Percentiles rank a stretch among this genome's conserved stretches.
phyloP scores from a whole-genome alignment of 2,797 vertebrate genomes.

The Chlorospingus semifuscus region DNA sequence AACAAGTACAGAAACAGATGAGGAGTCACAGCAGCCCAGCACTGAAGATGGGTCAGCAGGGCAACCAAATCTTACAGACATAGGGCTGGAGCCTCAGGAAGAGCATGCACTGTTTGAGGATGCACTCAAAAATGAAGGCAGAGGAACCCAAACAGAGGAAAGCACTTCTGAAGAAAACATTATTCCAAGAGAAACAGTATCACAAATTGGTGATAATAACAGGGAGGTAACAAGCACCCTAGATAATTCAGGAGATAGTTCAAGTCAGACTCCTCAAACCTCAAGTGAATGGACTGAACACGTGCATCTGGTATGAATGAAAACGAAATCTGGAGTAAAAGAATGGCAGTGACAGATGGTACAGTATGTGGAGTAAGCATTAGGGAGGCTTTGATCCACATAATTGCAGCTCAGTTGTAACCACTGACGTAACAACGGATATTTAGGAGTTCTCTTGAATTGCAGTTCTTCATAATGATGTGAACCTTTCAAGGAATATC shows the following conservation, averaged over 20 bases:
- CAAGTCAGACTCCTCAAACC: slow-evolving; percentile 83
- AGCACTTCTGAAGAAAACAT: slow-evolving; percentile 68
- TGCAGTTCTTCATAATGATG: slow-evolving; percentile 61
- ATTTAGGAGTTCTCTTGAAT: slow-evolving; percentile 61
- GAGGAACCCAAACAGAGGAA: slow-evolving; percentile 82
- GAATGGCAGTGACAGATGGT: slow-evolving; percentile 30
- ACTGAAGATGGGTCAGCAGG: slow-evolving; percentile 61
- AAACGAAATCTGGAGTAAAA: neutral
- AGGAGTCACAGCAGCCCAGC: slow-evolving; percentile 66
- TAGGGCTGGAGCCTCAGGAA: slow-evolving; percentile 73
- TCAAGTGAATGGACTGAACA: slow-evolving; percentile 93
- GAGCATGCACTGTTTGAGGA: slow-evolving; percentile 76
- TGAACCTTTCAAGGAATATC: slow-evolving; percentile 72
- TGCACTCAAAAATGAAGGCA: slow-evolving; percentile 71
- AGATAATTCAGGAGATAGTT: slow-evolving; percentile 79
- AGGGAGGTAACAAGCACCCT: slow-evolving; percentile 42
- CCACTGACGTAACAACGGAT: slow-evolving; percentile 50
- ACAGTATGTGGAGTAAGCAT: slow-evolving; percentile 44
- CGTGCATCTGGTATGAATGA: slow-evolving; percentile 89
- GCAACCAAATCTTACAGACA: slow-evolving; percentile 24
- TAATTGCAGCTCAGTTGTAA: slow-evolving; percentile 59
- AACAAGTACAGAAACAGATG: slow-evolving; percentile 79
- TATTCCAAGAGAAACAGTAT: slow-evolving; percentile 67
- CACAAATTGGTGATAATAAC: slow-evolving; percentile 60
- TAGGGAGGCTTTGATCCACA: slow-evolving; percentile 58